Evolutionary conservation across 1,140 invertebrate species (phyloP).

Genomic region (Danaus melanippus): DNA sequence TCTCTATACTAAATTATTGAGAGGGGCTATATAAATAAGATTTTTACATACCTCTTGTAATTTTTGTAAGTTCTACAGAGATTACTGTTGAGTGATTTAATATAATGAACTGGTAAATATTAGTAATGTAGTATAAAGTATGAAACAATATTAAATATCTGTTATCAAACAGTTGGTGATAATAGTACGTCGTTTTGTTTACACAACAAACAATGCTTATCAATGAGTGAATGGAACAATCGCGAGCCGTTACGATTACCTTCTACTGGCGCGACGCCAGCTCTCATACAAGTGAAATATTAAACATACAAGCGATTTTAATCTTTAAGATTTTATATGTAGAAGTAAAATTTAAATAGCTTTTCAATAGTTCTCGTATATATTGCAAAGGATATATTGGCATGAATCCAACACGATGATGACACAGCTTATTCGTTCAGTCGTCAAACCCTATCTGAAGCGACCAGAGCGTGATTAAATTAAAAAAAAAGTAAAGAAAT

Average conservation of each 20-base stretch:
- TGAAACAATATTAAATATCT: conserved; percentile 1
- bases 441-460: conserved; percentile 33
- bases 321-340: not conserved
- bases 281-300: conserved; percentile 7
- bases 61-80: too few relatives aligned
- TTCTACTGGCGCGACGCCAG: conserved; percentile 12
- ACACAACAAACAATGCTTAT: conserved; percentile 20
- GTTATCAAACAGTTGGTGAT: conserved; percentile 14
- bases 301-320: not conserved
- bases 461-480: conserved; percentile 26
- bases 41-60: too few relatives aligned
- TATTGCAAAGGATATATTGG: conserved; percentile 32
- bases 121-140: conserved; percentile 12
- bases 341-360: conserved; percentile 1
- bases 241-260: conserved; percentile 11
- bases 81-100: too few relatives aligned
- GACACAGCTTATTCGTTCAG: conserved; percentile 40
- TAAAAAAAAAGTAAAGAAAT: conserved; percentile 38
- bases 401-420: conserved; percentile 36
- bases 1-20: too few relatives aligned
- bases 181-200: conserved; percentile 20
- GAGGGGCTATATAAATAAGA: too few relatives aligned
- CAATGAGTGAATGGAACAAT: conserved; percentile 18
- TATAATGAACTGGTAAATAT: too few relatives aligned
- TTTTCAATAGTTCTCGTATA: conserved; percentile 2